Conservation (phyloP, 2,113 vertebrate species). For the Boulengeromyrus knoepffleri region DNA sequence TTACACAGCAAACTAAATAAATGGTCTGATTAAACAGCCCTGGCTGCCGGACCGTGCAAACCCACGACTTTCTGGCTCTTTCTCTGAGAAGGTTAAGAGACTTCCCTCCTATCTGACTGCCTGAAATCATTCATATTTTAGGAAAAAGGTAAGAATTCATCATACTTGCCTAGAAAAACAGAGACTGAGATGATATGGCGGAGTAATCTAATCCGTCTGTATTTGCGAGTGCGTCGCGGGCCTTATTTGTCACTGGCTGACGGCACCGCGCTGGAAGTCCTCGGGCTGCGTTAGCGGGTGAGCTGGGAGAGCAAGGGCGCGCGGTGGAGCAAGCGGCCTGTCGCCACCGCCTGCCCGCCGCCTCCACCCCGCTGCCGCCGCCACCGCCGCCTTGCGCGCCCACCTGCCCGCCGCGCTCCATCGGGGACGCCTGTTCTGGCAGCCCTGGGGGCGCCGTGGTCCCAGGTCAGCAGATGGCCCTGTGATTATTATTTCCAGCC, state of each 20-base stretch:
- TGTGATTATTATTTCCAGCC: constrained; percentile 88
- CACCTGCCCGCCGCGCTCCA: constrained; percentile 67
- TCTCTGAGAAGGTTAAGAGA: constrained; percentile 37
- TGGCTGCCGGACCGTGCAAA: constrained; percentile 53
- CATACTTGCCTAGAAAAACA: constrained; percentile 32
- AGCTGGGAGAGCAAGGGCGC: background rate
- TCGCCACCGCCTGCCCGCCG: constrained; percentile 54
- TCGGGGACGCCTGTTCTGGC: constrained; percentile 75
- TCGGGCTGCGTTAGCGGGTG: background rate
- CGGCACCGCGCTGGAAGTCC: background rate
- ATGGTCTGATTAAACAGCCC: constrained; percentile 59
- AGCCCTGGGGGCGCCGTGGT: constrained; percentile 75
- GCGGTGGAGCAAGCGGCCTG: constrained; percentile 67
- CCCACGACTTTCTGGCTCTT: constrained; percentile 47
- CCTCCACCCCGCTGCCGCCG: background rate
- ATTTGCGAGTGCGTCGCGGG: background rate
- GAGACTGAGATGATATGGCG: constrained; percentile 19
- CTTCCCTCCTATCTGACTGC: constrained; percentile 40
- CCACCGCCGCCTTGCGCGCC: constrained; percentile 59
- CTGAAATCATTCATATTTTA: constrained; percentile 45
- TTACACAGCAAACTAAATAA: constrained; percentile 67
- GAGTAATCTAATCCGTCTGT: constrained; percentile 22
- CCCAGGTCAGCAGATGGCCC: constrained; percentile 95
- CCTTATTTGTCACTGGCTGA: background rate
- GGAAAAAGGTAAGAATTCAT: constrained; percentile 49